Evolutionary conservation across 2,113 vertebrate genomes (phyloP).

Genomic region (Formicarius rufipectus): DNA sequence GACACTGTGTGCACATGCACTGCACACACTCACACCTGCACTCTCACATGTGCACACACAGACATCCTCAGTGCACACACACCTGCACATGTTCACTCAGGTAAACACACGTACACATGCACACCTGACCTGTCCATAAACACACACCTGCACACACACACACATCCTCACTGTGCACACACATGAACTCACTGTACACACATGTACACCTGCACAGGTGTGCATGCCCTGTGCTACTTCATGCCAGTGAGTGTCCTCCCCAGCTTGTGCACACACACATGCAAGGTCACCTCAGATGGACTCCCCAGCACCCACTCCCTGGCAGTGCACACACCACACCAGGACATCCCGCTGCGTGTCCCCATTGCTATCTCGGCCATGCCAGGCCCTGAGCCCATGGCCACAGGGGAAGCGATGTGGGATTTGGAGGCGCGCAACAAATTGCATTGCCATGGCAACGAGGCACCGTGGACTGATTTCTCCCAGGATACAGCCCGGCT

Average conservation of each 20-base stretch:
- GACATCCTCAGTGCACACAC: too few relatives aligned
- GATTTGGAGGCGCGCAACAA: constrained; percentile 73
- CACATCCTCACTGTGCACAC: not conserved
- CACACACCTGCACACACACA: not conserved
- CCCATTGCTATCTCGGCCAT: not conserved
- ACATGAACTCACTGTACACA: accelerated
- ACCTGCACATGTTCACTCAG: accelerated
- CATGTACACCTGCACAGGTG: accelerated
- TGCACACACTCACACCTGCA: not conserved
- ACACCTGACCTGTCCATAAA: too few relatives aligned
- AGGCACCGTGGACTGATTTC: constrained; percentile 87
- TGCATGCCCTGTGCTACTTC: accelerated
- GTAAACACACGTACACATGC: not conserved
- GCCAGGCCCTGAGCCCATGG: not conserved
- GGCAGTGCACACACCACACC: not conserved
- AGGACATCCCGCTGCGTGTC: accelerated
- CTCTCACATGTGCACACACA: accelerated
- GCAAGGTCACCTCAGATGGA: accelerated
- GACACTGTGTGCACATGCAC: accelerated
- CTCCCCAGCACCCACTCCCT: not conserved
- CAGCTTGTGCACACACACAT: accelerated
- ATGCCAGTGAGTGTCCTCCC: not conserved
- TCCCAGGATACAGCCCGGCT: constrained; percentile 79
- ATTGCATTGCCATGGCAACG: constrained; percentile 92
- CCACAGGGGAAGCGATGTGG: not conserved